Evolutionary conservation across 2,888 invertebrate species (phyloP), one percentile per base, ranked within the genome.

Genomic region (Tachina grossa): DNA sequence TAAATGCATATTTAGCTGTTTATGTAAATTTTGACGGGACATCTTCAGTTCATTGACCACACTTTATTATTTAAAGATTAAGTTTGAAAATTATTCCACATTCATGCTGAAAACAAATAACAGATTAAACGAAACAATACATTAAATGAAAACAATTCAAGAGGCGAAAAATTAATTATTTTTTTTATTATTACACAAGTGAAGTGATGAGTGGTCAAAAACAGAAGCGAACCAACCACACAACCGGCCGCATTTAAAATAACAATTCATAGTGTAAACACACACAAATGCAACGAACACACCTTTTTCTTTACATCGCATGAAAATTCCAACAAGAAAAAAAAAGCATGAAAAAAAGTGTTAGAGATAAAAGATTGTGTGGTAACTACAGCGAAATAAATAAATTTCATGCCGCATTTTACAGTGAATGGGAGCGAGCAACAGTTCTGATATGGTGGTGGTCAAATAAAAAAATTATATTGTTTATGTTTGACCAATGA

Each of bases 121-220:
- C 49, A 69, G 39, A 75, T 66, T 80, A 77, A 83, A 72, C 72
- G 45, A 43, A 75, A 45, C 75, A 55, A 75, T 69, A 61, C 74
- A 55, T 63, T 75, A 6, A 83, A 68, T 68, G 68, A 78, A 79
- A 75, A 79, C 19, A 63, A 41, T 57, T 47, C 14, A 69, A 69
- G 69, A 74, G 51, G 51, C 51, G 11, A 53, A 55, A 79, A 75
- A 69, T n/a, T 63, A 71, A 71, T 59, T 65, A 63, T 68, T 66
- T 77, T 66, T n/a, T n/a, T n/a, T n/a, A n/a, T n/a, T 19, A 77
- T 55, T 83, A 49, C 57, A 71, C 65, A 80, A 61, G 77, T 79
- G 87, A 80, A 61, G 77, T 79, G 87, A 87, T 87, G 87, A 87
- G 83, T 84, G 84, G 85, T 84, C 83, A 82, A 69, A 87, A 87